Conservation (phyloP, 2,113 vertebrate species). For the Acinonyx jubatus region DNA sequence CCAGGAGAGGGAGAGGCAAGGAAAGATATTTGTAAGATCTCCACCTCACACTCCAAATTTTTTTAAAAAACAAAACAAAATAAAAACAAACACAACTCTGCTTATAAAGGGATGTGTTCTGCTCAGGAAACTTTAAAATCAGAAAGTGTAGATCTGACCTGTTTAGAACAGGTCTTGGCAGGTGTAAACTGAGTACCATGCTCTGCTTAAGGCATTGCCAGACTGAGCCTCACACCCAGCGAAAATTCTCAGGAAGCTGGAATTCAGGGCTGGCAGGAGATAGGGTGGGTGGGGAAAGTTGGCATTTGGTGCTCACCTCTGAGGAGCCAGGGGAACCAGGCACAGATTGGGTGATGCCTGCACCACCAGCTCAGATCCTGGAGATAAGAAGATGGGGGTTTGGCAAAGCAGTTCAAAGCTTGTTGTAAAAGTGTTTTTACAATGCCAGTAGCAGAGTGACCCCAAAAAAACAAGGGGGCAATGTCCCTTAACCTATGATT, state of each 20-base stretch:
- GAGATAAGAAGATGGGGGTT: background rate
- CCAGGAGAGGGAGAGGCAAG: background rate
- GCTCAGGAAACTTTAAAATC: background rate
- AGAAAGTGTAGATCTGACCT: background rate
- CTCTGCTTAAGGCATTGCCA: background rate
- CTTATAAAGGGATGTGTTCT: background rate
- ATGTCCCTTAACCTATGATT: background rate
- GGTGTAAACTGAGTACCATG: background rate
- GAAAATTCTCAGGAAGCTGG: background rate
- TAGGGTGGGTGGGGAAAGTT: background rate
- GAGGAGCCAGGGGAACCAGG: background rate
- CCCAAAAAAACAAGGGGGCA: background rate
- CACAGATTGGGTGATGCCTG: background rate
- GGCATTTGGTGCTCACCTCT: background rate
- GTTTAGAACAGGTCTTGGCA: slow-evolving; percentile 58
- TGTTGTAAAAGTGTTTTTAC: background rate
- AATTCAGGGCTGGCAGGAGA: slow-evolving; percentile 27
- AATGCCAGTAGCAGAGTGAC: background rate
- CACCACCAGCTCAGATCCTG: background rate
- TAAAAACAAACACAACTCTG: background rate
- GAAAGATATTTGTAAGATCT: background rate
- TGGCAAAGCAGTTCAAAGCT: background rate
- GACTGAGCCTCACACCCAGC: slow-evolving; percentile 6
- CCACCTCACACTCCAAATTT: background rate
- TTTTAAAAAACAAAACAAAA: background rate